Evolutionary conservation across 23 tunicate species (phyloP), one percentile per base, ranked within the genome.

Genomic region (Styela clava): DNA sequence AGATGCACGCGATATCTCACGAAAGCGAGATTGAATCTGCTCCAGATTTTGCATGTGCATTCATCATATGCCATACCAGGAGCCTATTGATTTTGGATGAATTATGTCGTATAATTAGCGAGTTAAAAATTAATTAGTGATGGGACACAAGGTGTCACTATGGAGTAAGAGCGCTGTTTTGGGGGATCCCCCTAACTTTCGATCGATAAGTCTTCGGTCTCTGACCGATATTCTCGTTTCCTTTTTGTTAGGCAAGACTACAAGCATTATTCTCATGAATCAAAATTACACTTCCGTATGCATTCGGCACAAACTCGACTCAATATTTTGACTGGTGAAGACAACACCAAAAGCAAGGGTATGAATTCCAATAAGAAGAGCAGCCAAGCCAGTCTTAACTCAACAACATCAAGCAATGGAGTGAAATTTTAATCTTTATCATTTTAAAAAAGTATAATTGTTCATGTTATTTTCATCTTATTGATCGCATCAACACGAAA

Each of bases 251-350:
- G 98, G 84, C 91, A 93, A 85, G 84, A 84, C 31, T 93, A 93
- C 71, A 76, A 88, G 35, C 98, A 93, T 61, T 93, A 93, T 68
- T 93, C 98, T 7, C 63, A 85, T 85, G 98, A 93, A 78, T 93
- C 98, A 21, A 73, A 91, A 23, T 36, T 93, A 12, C 89, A 93
- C 62, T 93, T 93, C 67, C 93, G 98, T 24, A 81, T 93, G 79
- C 98, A 93, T 64, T 89, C 98, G 2, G 91, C 97, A 20, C 97
- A 86, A 34, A 64, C 91, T 44, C 61, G 77, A 29, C 70, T 91
- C 64, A 69, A 91, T 61, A 56, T 76, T 30, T 12, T 71, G 35
- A 71, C 77, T 3, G 77, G 77, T 3, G 56, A 44, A 44, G 56
- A 44, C 12, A 67, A 67, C 71, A 31, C 68, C 21, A 76, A 76